A percentile compares a stretch with the other conserved stretches of the same genome.
Evolutionary conservation across 2,797 vertebrate genomes (phyloP).

Genomic region (Cichlasoma orientale): DNA sequence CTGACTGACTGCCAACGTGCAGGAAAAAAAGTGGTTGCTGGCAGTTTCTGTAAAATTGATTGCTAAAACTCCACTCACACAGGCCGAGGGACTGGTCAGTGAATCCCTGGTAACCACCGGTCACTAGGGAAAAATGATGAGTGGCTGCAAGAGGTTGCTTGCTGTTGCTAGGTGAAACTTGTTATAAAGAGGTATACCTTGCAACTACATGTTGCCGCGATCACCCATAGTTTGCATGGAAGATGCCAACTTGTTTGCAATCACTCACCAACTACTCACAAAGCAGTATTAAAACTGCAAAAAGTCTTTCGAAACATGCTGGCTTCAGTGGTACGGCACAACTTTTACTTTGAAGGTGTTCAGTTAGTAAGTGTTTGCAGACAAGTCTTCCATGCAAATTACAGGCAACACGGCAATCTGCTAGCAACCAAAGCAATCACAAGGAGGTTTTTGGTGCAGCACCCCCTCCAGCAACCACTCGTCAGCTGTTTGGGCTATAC

Average conservation of each 20-base stretch:
- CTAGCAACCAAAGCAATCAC: not conserved
- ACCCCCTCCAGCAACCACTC: not conserved
- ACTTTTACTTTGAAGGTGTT: not conserved
- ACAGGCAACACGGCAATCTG: not conserved
- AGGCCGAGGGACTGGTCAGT: not conserved
- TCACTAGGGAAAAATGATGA: not conserved
- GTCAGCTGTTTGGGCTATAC: not conserved
- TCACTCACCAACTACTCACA: not conserved
- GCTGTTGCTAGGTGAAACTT: not conserved
- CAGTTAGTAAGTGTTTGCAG: not conserved
- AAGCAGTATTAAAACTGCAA: not conserved
- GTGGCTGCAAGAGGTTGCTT: not conserved
- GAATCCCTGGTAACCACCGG: rapidly evolving
- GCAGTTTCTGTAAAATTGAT: not conserved
- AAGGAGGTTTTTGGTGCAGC: not conserved
- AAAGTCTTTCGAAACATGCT: not conserved
- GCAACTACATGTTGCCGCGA: not conserved
- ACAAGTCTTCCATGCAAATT: not conserved
- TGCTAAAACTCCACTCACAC: not conserved
- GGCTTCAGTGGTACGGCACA: not conserved
- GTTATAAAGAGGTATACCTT: not conserved
- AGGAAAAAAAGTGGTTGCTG: not conserved
- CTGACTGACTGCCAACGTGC: not conserved
- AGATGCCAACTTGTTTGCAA: not conserved
- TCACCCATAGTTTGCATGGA: not conserved